These are phyloP conservation scores for Leptocoma aspasia DNA, from an alignment of 2,113 vertebrate species.

Conservation along the genomic window DNA sequence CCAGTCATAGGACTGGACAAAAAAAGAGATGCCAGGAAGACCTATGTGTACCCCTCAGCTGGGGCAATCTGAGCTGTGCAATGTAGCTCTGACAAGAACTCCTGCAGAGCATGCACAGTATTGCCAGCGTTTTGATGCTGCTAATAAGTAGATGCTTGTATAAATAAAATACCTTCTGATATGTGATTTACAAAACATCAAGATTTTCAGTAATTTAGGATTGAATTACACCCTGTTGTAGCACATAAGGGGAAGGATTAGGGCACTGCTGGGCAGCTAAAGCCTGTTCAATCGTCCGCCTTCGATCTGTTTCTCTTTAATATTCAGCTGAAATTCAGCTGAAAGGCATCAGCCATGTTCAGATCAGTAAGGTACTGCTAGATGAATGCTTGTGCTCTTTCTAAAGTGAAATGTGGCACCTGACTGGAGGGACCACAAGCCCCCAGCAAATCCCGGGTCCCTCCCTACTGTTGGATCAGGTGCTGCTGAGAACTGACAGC, in stretches of 20 bases:
- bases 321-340: neutral
- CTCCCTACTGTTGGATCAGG: fast-evolving
- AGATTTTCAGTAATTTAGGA: neutral
- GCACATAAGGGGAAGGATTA: neutral
- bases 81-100: neutral
- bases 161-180: neutral
- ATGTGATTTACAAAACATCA: neutral
- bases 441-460: fast-evolving
- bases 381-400: neutral
- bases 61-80: neutral
- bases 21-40: neutral
- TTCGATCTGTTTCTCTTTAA: neutral
- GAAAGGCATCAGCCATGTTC: neutral
- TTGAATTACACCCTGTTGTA: neutral
- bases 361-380: neutral
- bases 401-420: neutral
- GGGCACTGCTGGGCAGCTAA: neutral
- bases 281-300: neutral
- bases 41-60: neutral
- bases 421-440: neutral
- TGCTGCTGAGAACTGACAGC: fast-evolving
- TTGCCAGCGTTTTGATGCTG: neutral
- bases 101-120: fast-evolving
- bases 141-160: neutral
- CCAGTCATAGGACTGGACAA: neutral